Conservation (phyloP, 2,113 vertebrate species). For the Saguinus imperator region DNA sequence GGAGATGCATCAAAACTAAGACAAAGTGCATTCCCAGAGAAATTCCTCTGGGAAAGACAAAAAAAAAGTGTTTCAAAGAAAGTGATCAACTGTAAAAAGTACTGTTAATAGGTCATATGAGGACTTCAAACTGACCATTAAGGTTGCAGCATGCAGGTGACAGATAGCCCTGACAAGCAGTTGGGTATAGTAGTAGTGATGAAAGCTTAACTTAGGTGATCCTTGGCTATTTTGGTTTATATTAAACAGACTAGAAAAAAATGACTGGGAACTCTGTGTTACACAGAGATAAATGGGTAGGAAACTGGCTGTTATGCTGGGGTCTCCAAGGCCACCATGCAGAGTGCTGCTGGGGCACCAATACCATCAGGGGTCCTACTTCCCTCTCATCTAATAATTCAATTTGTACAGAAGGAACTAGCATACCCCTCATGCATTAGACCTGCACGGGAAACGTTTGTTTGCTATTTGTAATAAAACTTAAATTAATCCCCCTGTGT, state of each 20-base stretch:
- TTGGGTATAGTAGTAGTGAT: neutral
- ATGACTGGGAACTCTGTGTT: neutral
- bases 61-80: neutral
- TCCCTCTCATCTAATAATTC: neutral
- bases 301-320: neutral
- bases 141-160: neutral
- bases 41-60: neutral
- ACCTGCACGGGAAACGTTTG: neutral
- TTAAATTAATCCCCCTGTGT: too few species aligned
- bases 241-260: neutral
- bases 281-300: fast-evolving
- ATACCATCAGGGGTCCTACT: too few species aligned
- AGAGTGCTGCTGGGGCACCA: neutral
- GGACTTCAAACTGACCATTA: neutral
- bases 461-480: neutral
- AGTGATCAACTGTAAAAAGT: neutral
- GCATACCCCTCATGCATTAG: neutral
- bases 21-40: neutral
- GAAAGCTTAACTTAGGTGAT: neutral
- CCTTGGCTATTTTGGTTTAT: neutral
- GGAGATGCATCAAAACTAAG: neutral
- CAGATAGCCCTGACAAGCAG: neutral
- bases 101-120: neutral
- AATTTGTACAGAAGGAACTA: neutral
- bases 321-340: neutral